Conservation (phyloP, 1,140 invertebrate genomes). For the Penaeus chinensis region DNA sequence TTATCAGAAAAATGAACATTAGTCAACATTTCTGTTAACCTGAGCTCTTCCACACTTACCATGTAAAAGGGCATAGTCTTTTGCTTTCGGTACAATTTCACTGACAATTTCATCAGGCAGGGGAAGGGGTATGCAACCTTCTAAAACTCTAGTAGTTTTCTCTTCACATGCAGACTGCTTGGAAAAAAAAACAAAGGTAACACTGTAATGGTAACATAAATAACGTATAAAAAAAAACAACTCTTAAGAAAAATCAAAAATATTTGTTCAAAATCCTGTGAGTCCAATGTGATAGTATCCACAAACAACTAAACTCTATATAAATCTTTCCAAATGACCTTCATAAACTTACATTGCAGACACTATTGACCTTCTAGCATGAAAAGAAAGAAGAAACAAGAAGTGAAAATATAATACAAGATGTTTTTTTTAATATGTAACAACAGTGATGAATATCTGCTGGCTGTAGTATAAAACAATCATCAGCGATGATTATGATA, state of each 20-base stretch:
- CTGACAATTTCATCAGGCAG: constrained; percentile 73
- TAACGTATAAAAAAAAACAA: not conserved
- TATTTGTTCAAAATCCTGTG: not conserved
- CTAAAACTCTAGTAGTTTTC: constrained; percentile 5
- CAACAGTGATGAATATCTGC: no score
- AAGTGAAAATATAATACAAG: no score
- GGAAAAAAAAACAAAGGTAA: not conserved
- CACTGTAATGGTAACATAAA: not conserved
- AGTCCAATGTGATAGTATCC: not conserved
- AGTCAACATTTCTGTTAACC: constrained; percentile 6
- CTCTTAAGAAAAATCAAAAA: not conserved
- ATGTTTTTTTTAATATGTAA: no score
- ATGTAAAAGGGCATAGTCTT: constrained; percentile 87
- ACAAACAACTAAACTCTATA: no score
- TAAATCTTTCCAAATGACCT: no score
- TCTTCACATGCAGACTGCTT: not conserved
- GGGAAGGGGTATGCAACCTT: constrained; percentile 73
- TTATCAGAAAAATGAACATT: not conserved
- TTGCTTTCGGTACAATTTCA: constrained; percentile 79
- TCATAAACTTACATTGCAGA: no score
- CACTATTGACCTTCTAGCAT: no score
- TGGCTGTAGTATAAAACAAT: no score
- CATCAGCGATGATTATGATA: no score
- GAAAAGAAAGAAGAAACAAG: no score
- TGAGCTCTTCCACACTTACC: constrained; percentile 68